A percentile compares a stretch with the other conserved stretches of the same genome.
Evolutionary conservation across 2,888 invertebrate species (phyloP).

Genomic region (Tetrapedia diversipes): DNA sequence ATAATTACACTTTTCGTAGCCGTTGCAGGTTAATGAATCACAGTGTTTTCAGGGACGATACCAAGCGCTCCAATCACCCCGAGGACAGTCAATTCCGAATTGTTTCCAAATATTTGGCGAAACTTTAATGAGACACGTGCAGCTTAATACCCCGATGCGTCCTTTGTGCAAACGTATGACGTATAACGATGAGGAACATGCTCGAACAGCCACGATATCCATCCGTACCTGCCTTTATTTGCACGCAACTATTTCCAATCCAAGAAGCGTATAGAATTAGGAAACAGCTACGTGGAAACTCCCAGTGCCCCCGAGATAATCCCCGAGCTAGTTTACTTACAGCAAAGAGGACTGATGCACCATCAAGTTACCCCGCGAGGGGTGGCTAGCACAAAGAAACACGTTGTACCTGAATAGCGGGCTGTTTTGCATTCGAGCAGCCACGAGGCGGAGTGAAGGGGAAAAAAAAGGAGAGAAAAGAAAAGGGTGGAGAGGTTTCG

Average conservation of each 20-base stretch:
- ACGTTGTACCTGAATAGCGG: slow-evolving; percentile 21
- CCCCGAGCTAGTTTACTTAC: slow-evolving; percentile 66
- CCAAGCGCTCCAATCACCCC: background rate
- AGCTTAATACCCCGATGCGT: slow-evolving; percentile 8
- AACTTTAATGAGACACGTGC: slow-evolving; percentile 27
- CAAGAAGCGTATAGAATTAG: slow-evolving; percentile 63
- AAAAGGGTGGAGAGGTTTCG: background rate
- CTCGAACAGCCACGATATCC: slow-evolving; percentile 19
- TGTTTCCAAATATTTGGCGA: slow-evolving; percentile 7
- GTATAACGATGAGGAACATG: slow-evolving; percentile 41
- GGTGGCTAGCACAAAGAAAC: slow-evolving; percentile 15
- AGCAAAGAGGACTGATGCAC: slow-evolving; percentile 29
- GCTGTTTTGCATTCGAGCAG: slow-evolving; percentile 41
- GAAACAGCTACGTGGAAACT: slow-evolving; percentile 63
- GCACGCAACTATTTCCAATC: slow-evolving; percentile 61
- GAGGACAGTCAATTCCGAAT: slow-evolving; percentile 7
- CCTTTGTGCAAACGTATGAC: slow-evolving; percentile 36
- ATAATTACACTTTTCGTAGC: too few species aligned
- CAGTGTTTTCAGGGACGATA: background rate
- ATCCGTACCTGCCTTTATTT: slow-evolving; percentile 58
- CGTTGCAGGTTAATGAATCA: background rate
- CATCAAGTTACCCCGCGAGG: slow-evolving; percentile 16
- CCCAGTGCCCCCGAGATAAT: slow-evolving; percentile 69
- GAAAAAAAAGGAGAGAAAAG: background rate
- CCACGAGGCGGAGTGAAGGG: background rate